Evolutionary conservation across 2,113 vertebrate species (phyloP), one percentile per base, ranked within the genome.

Genomic region (Pseudonaja textilis): DNA sequence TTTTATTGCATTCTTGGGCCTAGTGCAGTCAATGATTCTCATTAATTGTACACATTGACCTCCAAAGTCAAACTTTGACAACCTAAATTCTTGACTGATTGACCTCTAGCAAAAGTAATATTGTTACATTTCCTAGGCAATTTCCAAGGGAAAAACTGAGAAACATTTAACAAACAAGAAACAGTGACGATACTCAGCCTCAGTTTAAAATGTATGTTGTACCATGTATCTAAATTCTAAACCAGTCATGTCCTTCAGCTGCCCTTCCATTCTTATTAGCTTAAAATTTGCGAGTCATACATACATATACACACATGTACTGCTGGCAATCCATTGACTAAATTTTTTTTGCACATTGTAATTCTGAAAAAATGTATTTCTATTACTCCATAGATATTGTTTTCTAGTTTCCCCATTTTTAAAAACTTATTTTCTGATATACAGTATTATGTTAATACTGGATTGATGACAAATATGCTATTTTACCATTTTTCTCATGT

Each of bases 41-140:
- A 95, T 96, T 95, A 94, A 90, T 95, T 96, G 92, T 86, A 18
- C 92, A 92, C 91, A 91, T 93, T 93, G 92, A 69, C 93, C 90
- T 95, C 94, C 89, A 90, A 0, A 0, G 89, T 57, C 94, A 95
- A 95, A 93, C 0, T 92, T 3, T 1, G 93, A 92, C 92, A 91
- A 88, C 94, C 81, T 92, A 3, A 23, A 91, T 64, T 90, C 90
- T 61, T 85, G 55, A 42, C 64, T 92, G 94, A 95, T 91, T 95
- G 93, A 29, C 22, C 86, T 12, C 2, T 4, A 6, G 90, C 23
- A 90, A 92, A 61, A 93, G 29, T 22, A 14, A 9, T 55, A 39
- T 93, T 92, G 93, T 47, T 93, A 74, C 23, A 55, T 26, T 39
- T 56, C 39, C 29, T 26, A 87, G n/a, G 22, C 1, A 1, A n/a